phyloP scores from a whole-genome alignment of 2,888 invertebrate genomes.

The Nomada fabriciana region DNA sequence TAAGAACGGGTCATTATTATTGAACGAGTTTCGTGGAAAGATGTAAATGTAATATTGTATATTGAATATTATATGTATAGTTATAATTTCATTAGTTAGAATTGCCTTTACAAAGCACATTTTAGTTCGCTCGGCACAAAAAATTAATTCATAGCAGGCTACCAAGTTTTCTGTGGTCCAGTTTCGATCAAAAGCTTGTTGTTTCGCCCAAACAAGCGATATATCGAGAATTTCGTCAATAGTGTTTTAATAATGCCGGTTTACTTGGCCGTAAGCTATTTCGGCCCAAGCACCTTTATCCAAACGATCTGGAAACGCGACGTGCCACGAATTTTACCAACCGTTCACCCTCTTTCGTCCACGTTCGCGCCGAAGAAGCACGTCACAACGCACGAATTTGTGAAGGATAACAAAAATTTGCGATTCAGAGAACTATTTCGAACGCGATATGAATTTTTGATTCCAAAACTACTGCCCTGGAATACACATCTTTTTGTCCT shows the following conservation, averaged over 20 bases:
- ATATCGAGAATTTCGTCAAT: not conserved
- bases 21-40: too few relatives aligned
- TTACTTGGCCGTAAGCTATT: not conserved
- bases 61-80: too few relatives aligned
- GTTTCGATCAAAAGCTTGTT: conserved; percentile 1
- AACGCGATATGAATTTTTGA: not conserved
- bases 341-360: not conserved
- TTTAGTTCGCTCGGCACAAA: too few relatives aligned
- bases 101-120: too few relatives aligned
- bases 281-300: conserved; percentile 2
- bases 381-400: conserved; percentile 3
- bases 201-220: not conserved
- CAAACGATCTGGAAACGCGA: conserved; percentile 9
- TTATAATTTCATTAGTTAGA: too few relatives aligned
- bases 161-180: not conserved
- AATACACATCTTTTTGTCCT: not conserved
- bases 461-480: too few relatives aligned
- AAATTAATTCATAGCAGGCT: too few relatives aligned
- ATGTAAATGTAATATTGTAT: too few relatives aligned
- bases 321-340: not conserved
- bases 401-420: not conserved
- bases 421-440: not conserved
- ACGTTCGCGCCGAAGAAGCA: not conserved
- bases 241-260: conserved; percentile 19
- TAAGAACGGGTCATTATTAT: too few relatives aligned